Base-by-base conservation (phyloP, 2,797 vertebrate genomes). In the Sandelia bainsii region DNA sequence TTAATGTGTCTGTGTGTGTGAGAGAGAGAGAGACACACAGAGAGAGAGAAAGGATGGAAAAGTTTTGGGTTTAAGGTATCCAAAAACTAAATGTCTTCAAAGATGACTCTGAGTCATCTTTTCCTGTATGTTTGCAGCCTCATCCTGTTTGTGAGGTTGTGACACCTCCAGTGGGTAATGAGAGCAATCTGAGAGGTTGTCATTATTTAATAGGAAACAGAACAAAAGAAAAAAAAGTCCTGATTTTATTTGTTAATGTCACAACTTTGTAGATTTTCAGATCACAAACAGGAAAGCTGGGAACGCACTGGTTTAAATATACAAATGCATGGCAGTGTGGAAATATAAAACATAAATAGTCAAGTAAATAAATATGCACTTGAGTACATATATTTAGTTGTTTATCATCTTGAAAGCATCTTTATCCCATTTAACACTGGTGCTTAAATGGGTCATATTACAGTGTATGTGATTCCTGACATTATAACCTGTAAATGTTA, bases 81-180 rank as follows among this genome's bases (percentile, higher is more conserved):
- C 1, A 23, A 22, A 37, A 22, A 17, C 13, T 25, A 0, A 27
- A 56, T 11, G 39, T 62, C 10, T 56, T 69, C 3, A n/a, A n/a
- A 16, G 8, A 19, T 32, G 37, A 29, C 10, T 48, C 32, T 62
- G 63, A 69, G 52, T 68, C 48, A 62, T 45, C 50, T 66, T 62
- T 79, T 80, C 80, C 75, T 75, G 57, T 86, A 77, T 74, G 58
- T 20, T 66, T 65, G 50, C 17, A 68, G 63, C 53, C 12, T 69
- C 57, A 32, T 62, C 44, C 44, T 64, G 60, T 85, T 68, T 37
- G 29, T 29, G 29, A 32, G 29, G 29, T 6, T 32, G 29, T 32
- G 29, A 32, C 29, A 32, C 29, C 29, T 32, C 6, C 29, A 32
- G 5, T 32, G 29, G 29, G 5, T 8, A 32, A 32, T 32, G 29